Evolutionary conservation across 30 jellyfish, hydroid and myxozoan species (phyloP), one percentile per base, ranked within the genome.

Genomic region (Hydra vulgaris): DNA sequence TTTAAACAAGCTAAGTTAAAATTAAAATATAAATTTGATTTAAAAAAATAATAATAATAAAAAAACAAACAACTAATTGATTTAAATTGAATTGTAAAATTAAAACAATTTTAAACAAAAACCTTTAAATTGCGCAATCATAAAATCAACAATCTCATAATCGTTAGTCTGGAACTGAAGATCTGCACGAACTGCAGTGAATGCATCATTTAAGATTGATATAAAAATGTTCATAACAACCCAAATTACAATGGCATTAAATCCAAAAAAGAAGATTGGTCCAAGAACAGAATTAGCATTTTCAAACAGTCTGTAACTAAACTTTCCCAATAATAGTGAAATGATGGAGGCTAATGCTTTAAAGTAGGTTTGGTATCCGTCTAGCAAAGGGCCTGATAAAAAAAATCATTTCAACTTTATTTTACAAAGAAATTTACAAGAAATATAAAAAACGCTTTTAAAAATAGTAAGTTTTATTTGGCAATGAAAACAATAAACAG

Each of bases 261-360:
- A 92, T 15, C 81, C 78, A 70, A 92, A 83, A 82, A 92, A 92
- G 85, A 85, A 92, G 55, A 92, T 53, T 76, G 98, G 98, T 52
- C 98, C 98, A 27, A 92, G 87, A 0, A 92, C 89, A 20, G 96
- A 92, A 76, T 92, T 87, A 27, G 98, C 86, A 68, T 76, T 68
- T 77, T 87, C 94, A 79, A 81, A 92, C 68, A 86, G 96, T 84
- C 81, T 55, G 86, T 88, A 92, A 75, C 87, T 84, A 89, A 92
- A 92, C 81, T 92, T 92, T 69, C 98, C 98, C 79, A 91, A 95
- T 7, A 91, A 88, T 73, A 91, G 71, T 74, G 96, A 86, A 91
- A 91, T 79, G 23, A 85, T 95, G 27, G 97, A 86, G 15, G 97
- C 95, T 5, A 95, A 88, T 52, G 95, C 80, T 5, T 81, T 92